Base-by-base conservation (phyloP, 2,888 invertebrate genomes). In the Priapulus caudatus region DNA sequence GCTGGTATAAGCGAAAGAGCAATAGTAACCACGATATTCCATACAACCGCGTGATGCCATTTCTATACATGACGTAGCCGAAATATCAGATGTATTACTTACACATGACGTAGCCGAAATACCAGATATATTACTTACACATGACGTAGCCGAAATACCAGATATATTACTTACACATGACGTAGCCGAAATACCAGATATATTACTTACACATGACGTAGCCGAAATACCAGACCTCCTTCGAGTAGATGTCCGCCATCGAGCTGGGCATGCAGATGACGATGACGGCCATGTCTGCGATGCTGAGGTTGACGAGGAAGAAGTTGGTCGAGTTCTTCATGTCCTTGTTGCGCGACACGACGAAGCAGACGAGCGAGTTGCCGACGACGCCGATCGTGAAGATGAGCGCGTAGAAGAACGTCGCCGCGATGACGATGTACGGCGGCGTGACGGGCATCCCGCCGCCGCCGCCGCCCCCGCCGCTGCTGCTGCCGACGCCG, bases 251-350 rank as follows among this genome's bases (percentile, higher is more conserved):
- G 71, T 93, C 92, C n/a, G 92, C 86, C 43, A 92, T 77, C 23
- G 90, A 88, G 1, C 91, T 87, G 4, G 92, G 92, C 56, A 91
- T 89, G 69, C 91, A 92, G 57, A 92, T 83, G 58, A 91, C 74
- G 60, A 93, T 74, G 62, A 92, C 90, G 77, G 90, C 82, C 62
- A 92, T 75, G 73, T 93, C 92, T 16, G 92, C 91, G 43, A 91
- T 81, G 69, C 90, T 90, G 66, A 92, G 76, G 73, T 92, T 92
- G 72, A 91, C 86, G 65, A 93, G 78, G 71, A 92, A 92, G 64
- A 90, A 88, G 71, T 92, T 92, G 56, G 92, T 92, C 51, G 91
- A 89, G 67, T 89, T 91, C 65, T 89, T 78, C 87, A 92, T 87
- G 69, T 92, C 90, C 69, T 88, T 87, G 49, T 88, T 88, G 70